Evolutionary conservation across 1,140 invertebrate species (phyloP).

Genomic region (Drosophila novamexicana): DNA sequence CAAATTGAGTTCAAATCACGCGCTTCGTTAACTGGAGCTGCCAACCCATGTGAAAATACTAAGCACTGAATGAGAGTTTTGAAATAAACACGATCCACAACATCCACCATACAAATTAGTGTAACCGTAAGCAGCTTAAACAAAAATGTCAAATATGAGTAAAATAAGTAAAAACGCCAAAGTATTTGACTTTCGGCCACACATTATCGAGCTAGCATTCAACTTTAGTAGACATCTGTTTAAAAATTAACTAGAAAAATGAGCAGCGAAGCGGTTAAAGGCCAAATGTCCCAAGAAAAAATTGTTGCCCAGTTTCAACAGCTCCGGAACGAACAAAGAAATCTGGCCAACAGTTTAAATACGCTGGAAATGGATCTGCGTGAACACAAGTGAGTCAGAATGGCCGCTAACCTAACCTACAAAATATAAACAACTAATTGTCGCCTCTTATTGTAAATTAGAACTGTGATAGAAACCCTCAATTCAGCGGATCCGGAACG

Average conservation of each 20-base stretch:
- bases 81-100: background rate
- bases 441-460: conserved; percentile 79
- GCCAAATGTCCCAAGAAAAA: conserved; percentile 87
- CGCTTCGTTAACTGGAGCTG: background rate
- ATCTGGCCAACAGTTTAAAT: conserved; percentile 92
- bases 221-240: conserved; percentile 53
- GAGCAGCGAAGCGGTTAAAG: conserved; percentile 65
- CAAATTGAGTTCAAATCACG: background rate
- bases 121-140: background rate
- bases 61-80: background rate
- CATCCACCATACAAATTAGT: background rate
- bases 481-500: conserved; percentile 93
- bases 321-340: conserved; percentile 93
- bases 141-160: background rate
- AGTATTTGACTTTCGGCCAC: conserved; percentile 17
- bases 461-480: conserved; percentile 97
- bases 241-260: conserved; percentile 52
- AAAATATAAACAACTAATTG: conserved; percentile 39
- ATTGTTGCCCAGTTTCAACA: conserved; percentile 94
- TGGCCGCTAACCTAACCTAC: conserved; percentile 38
- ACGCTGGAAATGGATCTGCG: conserved; percentile 97
- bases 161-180: background rate
- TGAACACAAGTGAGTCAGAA: conserved; percentile 94
- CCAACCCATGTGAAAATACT: background rate
- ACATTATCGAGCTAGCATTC: conserved; percentile 36